A percentile compares a stretch with the other conserved stretches of the same genome.
Evolutionary conservation across 2,888 invertebrate species (phyloP).

Genomic region (Dendrolimus houi): DNA sequence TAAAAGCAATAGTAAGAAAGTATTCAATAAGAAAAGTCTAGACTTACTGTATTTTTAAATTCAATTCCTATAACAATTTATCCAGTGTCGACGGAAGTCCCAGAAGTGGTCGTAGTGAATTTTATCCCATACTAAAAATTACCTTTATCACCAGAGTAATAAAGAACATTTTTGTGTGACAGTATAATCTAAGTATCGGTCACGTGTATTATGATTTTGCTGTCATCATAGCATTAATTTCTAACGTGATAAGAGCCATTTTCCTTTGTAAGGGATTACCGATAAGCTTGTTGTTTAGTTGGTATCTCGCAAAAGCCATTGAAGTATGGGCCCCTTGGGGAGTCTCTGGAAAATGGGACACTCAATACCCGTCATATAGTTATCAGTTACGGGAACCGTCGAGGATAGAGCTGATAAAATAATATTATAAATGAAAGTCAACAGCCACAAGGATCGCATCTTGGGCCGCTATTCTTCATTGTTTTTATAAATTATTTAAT

Average conservation of each 20-base stretch:
- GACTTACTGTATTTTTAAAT: constrained; percentile 16
- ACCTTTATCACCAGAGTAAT: background rate
- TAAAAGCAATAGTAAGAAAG: no score
- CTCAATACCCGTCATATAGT: constrained; percentile 20
- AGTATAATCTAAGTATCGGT: background rate
- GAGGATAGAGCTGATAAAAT: constrained; percentile 5
- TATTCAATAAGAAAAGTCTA: no score
- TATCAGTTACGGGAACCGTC: constrained; percentile 14
- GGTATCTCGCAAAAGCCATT: constrained; percentile 17
- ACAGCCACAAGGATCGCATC: no score
- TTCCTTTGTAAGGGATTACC: constrained; percentile 3
- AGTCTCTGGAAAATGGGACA: constrained; percentile 16
- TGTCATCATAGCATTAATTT: background rate
- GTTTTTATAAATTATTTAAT: no score
- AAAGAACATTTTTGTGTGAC: background rate
- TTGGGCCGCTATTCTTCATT: no score
- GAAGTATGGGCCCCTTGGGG: constrained; percentile 19
- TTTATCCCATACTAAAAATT: constrained; percentile 1
- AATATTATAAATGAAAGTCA: constrained; percentile 5
- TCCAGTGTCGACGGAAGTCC: constrained; percentile 18
- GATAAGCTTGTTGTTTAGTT: constrained; percentile 15
- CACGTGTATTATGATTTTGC: background rate
- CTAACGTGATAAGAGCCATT: background rate
- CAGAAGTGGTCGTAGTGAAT: constrained; percentile 8
- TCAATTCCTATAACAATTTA: constrained; percentile 29